Base-by-base conservation (phyloP, 2,797 vertebrate species). In the Halcyon badia region DNA sequence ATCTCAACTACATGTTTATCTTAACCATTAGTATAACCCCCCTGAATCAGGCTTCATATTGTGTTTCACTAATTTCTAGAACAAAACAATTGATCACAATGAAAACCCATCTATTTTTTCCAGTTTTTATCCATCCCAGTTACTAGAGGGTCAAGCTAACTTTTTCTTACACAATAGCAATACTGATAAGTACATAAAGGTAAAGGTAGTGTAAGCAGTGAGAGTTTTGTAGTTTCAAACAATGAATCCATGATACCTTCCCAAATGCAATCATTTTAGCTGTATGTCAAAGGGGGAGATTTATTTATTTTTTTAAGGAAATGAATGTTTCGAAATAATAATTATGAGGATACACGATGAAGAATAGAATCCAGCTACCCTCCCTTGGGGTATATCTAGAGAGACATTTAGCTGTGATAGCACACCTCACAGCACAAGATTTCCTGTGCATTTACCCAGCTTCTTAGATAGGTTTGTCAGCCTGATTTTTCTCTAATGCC, bases 201-300 rank as follows among this genome's bases (percentile, higher is more conserved):
- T 73, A 83, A 85, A 48, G 39, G 21, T 4, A 46, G 42, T 15
- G 42, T 15, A 52, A 64, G 31, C 28, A 80, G 6, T 3, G 10
- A 26, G 21, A 24, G 28, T 70, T 83, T 48, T 72, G 49, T 62
- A 51, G 6, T 71, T 73, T 81, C 30, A 58, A 64, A 13, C 6
- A 33, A 5, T 72, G 42, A 92, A 89, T 58, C 35, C 0, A 0
- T 39, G 17, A 37, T 28, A n/a, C 17, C 16, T 91, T 92, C 78
- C 10, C 28, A 60, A 91, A 39, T 31, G 6, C 9, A 65, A 2
- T 52, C 3, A 48, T 9, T 62, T 78, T 28, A 33, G 5, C 28
- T 31, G 2, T 33, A 4, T 62, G 19, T 37, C 41, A n/a, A 20
- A 37, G 9, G 8, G 14, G 0, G 5, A 9, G 14, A 33, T 4